Evolutionary conservation across 1,140 invertebrate species (phyloP).

Genomic region (Bombyx mandarina): DNA sequence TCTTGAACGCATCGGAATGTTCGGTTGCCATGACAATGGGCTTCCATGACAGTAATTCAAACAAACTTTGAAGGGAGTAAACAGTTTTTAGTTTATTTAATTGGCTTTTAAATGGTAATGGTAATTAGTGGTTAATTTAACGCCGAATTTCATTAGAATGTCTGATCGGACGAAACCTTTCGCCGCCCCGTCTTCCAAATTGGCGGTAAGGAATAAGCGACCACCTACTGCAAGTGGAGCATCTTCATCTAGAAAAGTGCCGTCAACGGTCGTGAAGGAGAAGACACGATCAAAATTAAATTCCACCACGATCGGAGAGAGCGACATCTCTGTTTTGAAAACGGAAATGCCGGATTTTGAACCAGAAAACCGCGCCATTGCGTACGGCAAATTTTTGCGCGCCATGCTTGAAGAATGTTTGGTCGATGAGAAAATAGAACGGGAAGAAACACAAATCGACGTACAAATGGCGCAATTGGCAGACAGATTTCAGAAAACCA

Average conservation of each 20-base stretch:
- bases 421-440: conserved; percentile 46
- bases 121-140: neutral
- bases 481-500: conserved; percentile 45
- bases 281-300: conserved; percentile 16
- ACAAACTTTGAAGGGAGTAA: conserved; percentile 9
- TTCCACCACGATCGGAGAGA: conserved; percentile 23
- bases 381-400: conserved; percentile 43
- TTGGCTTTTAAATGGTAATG: conserved; percentile 3
- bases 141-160: conserved; percentile 16
- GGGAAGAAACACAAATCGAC: conserved; percentile 50
- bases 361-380: conserved; percentile 30
- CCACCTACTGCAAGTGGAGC: conserved; percentile 15
- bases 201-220: conserved; percentile 22
- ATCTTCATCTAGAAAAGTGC: conserved; percentile 15
- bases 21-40: neutral
- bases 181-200: conserved; percentile 16
- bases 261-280: conserved; percentile 15
- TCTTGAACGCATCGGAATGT: conserved; percentile 23
- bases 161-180: conserved; percentile 39
- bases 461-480: conserved; percentile 49
- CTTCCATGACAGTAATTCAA: conserved; percentile 39
- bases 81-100: neutral
- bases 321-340: conserved; percentile 30
- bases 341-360: conserved; percentile 36
- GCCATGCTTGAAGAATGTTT: conserved; percentile 48